Evolutionary conservation across 2,888 invertebrate genomes (phyloP).

Genomic region (Caenorhabditis auriculariae): DNA sequence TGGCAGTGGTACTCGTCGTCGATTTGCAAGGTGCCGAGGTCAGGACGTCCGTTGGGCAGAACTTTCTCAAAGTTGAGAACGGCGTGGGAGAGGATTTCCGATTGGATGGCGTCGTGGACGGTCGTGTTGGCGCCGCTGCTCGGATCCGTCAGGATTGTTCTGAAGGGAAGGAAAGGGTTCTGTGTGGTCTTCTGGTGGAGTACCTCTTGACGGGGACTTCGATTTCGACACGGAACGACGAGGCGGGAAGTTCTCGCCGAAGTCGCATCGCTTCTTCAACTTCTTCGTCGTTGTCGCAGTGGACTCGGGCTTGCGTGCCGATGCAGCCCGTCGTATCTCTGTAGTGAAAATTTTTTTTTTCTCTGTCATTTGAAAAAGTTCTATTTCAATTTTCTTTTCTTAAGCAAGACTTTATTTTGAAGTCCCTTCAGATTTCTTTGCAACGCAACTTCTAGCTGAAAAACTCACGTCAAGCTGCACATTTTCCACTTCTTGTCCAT

Average conservation of each 20-base stretch:
- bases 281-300: no score
- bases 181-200: no score
- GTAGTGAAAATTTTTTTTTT: conserved; percentile 8
- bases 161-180: conserved; percentile 7
- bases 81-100: conserved; percentile 83
- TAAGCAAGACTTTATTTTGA: no score
- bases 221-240: conserved; percentile 27
- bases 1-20: conserved; percentile 90
- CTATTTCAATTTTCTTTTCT: not conserved
- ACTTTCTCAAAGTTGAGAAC: conserved; percentile 61
- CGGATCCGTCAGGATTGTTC: conserved; percentile 64
- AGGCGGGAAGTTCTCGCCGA: conserved; percentile 6
- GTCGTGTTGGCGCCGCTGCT: conserved; percentile 68
- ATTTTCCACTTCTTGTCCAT: conserved; percentile 94
- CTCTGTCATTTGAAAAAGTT: no score
- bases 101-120: conserved; percentile 78
- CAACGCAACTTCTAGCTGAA: no score
- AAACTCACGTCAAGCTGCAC: conserved; percentile 72
- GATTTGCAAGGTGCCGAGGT: conserved; percentile 83
- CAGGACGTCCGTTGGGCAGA: conserved; percentile 85
- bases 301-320: conserved; percentile 74
- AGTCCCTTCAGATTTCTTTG: not conserved
- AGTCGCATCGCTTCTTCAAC: conserved; percentile 65
- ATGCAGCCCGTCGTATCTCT: conserved; percentile 79
- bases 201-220: conserved; percentile 45